These are phyloP conservation scores for Accipiter virgatus DNA, from an alignment of 2,113 vertebrate species.

Conservation along the genomic window DNA sequence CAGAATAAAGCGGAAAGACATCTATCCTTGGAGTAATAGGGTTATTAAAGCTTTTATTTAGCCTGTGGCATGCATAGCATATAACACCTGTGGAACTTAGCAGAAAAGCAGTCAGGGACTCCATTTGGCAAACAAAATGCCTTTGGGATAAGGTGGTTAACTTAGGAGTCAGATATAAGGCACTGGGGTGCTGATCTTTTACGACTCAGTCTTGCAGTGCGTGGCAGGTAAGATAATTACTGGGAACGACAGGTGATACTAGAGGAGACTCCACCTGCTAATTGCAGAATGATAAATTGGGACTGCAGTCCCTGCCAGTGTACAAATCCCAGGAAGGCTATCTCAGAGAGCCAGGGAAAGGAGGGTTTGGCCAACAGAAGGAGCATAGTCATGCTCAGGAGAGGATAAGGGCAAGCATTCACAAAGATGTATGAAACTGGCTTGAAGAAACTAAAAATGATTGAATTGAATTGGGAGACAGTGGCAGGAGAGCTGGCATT, in stretches of 20 bases:
- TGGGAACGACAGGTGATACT: background rate
- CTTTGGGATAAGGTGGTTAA: background rate
- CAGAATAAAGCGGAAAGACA: background rate
- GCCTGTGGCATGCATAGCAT: background rate
- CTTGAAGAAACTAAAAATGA: background rate
- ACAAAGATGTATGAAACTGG: accelerated
- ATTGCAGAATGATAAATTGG: background rate
- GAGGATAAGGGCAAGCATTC: background rate
- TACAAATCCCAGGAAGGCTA: background rate
- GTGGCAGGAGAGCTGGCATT: background rate
- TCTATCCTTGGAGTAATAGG: background rate
- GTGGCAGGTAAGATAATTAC: background rate
- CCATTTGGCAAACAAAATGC: background rate
- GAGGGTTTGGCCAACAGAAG: background rate
- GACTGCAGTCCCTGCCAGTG: background rate
- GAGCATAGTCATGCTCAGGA: background rate
- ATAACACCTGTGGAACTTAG: background rate
- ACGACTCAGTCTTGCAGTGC: background rate
- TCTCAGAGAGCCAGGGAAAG: background rate
- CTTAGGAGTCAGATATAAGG: background rate
- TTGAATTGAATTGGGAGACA: background rate
- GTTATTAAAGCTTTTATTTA: background rate
- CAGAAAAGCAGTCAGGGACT: background rate
- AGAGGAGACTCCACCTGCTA: background rate
- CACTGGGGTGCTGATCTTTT: background rate